These are phyloP conservation scores for Dynastes maya DNA, from an alignment of 2,888 invertebrate genomes.

Conservation along the genomic window DNA sequence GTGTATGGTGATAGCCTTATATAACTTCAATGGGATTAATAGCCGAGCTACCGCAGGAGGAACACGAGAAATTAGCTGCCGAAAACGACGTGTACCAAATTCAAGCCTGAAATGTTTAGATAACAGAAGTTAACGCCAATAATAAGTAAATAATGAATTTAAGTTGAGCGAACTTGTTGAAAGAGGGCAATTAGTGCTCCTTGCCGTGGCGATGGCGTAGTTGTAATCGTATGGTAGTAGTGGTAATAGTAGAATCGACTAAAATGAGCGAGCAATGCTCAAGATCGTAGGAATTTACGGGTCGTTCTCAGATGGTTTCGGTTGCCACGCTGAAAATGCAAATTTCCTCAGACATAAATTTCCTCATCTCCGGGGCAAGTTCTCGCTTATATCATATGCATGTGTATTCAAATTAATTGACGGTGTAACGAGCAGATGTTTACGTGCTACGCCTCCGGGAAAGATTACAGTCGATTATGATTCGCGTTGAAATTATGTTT, in stretches of 20 bases:
- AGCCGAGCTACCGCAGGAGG: background rate
- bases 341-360: slow-evolving; percentile 42
- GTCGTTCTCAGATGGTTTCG: slow-evolving; percentile 29
- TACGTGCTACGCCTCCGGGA: slow-evolving; percentile 10
- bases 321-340: slow-evolving; percentile 39
- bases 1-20: background rate
- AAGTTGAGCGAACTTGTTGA: slow-evolving; percentile 47
- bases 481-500: slow-evolving; percentile 11
- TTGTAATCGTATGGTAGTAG: background rate
- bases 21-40: slow-evolving; percentile 39
- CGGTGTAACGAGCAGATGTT: slow-evolving; percentile 29
- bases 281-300: slow-evolving; percentile 13
- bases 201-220: background rate
- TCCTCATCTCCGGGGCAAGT: slow-evolving; percentile 27
- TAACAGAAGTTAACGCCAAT: slow-evolving; percentile 48
- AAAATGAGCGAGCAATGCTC: background rate
- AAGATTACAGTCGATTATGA: slow-evolving; percentile 23
- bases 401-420: slow-evolving; percentile 42
- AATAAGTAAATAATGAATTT: slow-evolving; percentile 50
- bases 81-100: slow-evolving; percentile 35
- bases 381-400: slow-evolving; percentile 34
- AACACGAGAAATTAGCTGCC: slow-evolving; percentile 37
- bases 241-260: background rate
- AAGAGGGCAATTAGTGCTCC: slow-evolving; percentile 46
- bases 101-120: slow-evolving; percentile 47